Evolutionary conservation across 1,140 invertebrate species (phyloP), one percentile per base, ranked within the genome.

Genomic region (Heliconius melpomene): DNA sequence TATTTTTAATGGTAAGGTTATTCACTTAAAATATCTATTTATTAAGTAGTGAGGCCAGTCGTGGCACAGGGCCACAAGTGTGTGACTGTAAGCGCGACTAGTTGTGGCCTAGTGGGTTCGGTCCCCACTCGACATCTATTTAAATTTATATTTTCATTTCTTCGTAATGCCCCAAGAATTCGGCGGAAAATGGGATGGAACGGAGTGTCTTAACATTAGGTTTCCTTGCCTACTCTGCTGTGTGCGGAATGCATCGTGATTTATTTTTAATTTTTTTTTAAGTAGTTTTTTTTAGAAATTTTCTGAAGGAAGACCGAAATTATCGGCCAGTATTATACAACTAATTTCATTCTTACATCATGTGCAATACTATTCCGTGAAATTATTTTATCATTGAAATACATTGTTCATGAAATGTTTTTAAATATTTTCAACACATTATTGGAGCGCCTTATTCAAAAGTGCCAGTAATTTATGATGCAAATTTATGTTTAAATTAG

Each of bases 361-460:
- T 66, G 26, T 66, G 26, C 26, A 66, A 66, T 29, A 26, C 60
- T 29, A 16, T 66, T 13, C 7, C 11, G 23, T 66, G 3, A 66
- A 66, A 66, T 66, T 11, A 6, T 29, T 66, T 16, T 66, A 29
- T 26, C 60, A 66, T 66, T 16, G 8, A 52, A 6, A 40, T 40
- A 38, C n/a, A 72, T 75, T 57, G 46, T 54, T 75, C 3, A 75
- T 75, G 29, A 75, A 57, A 75, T 26, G 18, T 52, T 72, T 72
- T 40, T 40, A 40, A 38, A 38, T 38, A 40, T 72, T 72, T 72
- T 36, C 71, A 72, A 72, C 20, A 72, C 71, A 38, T 72, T 38
- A 72, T 72, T 72, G 71, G 16, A 72, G 7, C 6, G 71, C 20
- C 5, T 36, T 38, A 40, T 38, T n/a, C 71, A 72, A 72, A 20